phyloP scores from a whole-genome alignment of 1,140 invertebrate genomes.

The Rhagoletis zephyria region DNA sequence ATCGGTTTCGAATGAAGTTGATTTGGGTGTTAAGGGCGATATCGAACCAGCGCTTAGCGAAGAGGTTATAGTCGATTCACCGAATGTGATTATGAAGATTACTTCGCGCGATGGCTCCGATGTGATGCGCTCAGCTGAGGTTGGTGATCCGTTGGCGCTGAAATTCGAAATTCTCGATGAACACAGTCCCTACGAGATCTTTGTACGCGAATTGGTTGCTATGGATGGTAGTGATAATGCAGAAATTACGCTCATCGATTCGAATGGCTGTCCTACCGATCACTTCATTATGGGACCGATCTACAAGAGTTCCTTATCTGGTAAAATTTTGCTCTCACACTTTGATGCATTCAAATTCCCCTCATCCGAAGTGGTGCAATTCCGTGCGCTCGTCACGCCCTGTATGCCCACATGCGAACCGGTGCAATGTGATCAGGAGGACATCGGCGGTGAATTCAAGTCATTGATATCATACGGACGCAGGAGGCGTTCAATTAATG shows the following conservation, averaged over 20 bases:
- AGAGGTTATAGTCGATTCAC: slow-evolving; percentile 91
- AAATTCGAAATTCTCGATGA: slow-evolving; percentile 92
- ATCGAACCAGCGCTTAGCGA: slow-evolving; percentile 85
- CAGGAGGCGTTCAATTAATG: slow-evolving; percentile 59
- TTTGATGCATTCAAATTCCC: slow-evolving; percentile 98
- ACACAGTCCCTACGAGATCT: slow-evolving; percentile 94
- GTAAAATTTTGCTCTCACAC: slow-evolving; percentile 89
- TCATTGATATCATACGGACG: slow-evolving; percentile 86
- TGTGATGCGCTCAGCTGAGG: slow-evolving; percentile 83
- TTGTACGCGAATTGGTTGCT: slow-evolving; percentile 92
- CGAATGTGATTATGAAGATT: slow-evolving; percentile 93
- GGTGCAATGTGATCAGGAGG: slow-evolving; percentile 87
- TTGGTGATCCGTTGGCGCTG: slow-evolving; percentile 89
- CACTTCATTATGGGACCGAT: slow-evolving; percentile 92
- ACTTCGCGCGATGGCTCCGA: slow-evolving; percentile 85
- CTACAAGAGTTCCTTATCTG: slow-evolving; percentile 83
- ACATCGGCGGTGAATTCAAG: slow-evolving; percentile 83
- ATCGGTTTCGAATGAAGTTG: slow-evolving; percentile 92
- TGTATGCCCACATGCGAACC: slow-evolving; percentile 94
- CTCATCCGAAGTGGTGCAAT: slow-evolving; percentile 93
- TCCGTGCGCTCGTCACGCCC: slow-evolving; percentile 92
- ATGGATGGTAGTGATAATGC: slow-evolving; percentile 94
- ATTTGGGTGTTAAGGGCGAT: slow-evolving; percentile 89
- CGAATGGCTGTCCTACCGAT: slow-evolving; percentile 92
- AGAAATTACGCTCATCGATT: slow-evolving; percentile 92